phyloP scores from a whole-genome alignment of 2,888 invertebrate genomes.

The Tenthredo mesomela region DNA sequence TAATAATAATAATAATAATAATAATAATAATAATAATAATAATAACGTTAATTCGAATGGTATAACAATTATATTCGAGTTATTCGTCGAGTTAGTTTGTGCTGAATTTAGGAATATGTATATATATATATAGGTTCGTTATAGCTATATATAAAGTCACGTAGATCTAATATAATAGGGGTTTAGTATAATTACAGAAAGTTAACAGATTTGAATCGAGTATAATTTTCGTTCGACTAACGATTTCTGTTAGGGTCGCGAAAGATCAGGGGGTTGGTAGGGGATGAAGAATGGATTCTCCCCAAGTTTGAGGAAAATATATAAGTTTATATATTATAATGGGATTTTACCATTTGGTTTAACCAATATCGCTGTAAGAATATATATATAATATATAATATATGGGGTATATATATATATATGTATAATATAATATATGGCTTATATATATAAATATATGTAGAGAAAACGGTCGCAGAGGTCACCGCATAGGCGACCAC shows the following conservation, averaged over 20 bases:
- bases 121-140: neutral
- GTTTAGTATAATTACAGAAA: neutral
- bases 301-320: too few species aligned
- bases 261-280: too few species aligned
- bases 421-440: too few species aligned
- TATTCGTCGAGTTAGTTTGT: neutral
- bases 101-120: neutral
- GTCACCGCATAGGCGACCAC: too few species aligned
- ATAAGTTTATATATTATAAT: too few species aligned
- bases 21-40: too few species aligned
- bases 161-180: neutral
- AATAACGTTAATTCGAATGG: too few species aligned
- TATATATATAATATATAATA: too few species aligned
- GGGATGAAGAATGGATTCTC: too few species aligned
- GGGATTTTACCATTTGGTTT: too few species aligned
- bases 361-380: too few species aligned
- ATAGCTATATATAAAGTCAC: neutral
- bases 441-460: neutral
- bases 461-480: neutral
- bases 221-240: neutral
- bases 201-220: slow-evolving; percentile 8
- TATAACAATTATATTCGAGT: neutral
- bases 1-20: neutral
- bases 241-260: neutral
- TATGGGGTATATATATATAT: too few species aligned